These are phyloP conservation scores for Archegozetes longisetosus DNA, from an alignment of 1,140 invertebrate species.

Conservation along the genomic window DNA sequence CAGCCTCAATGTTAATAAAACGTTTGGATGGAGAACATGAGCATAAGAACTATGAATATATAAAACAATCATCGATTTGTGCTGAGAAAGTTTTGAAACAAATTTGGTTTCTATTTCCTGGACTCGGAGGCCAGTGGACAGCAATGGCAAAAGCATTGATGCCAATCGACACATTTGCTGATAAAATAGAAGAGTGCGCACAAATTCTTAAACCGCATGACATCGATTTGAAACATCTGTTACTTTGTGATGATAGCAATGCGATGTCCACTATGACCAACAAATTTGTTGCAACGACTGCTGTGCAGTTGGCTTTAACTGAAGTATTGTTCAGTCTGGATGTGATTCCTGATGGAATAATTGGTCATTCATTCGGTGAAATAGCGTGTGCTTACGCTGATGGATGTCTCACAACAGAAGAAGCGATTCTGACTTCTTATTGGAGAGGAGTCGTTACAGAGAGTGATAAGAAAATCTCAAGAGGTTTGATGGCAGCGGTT, in stretches of 20 bases:
- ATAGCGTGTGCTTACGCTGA: constrained; percentile 40
- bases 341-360: constrained; percentile 36
- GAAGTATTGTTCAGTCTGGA: constrained; percentile 31
- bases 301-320: constrained; percentile 41
- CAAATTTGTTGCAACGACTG: constrained; percentile 78
- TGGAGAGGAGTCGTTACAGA: constrained; percentile 24
- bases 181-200: constrained; percentile 53
- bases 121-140: constrained; percentile 88
- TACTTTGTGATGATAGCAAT: constrained; percentile 58
- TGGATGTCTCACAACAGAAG: constrained; percentile 35
- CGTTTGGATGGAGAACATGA: too few species aligned
- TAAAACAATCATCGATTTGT: too few species aligned
- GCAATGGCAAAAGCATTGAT: constrained; percentile 78
- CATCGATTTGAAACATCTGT: constrained; percentile 60
- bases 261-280: constrained; percentile 58
- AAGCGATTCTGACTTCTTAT: constrained; percentile 36
- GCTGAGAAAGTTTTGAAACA: constrained; percentile 29
- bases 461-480: constrained; percentile 19
- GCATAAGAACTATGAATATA: too few species aligned
- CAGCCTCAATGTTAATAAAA: too few species aligned
- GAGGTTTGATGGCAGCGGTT: constrained; percentile 52
- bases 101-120: constrained; percentile 80
- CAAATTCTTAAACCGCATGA: constrained; percentile 53
- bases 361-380: constrained; percentile 38
- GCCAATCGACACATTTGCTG: constrained; percentile 54